Evolutionary conservation across 2,113 vertebrate species (phyloP).

Genomic region (Calonectris borealis): DNA sequence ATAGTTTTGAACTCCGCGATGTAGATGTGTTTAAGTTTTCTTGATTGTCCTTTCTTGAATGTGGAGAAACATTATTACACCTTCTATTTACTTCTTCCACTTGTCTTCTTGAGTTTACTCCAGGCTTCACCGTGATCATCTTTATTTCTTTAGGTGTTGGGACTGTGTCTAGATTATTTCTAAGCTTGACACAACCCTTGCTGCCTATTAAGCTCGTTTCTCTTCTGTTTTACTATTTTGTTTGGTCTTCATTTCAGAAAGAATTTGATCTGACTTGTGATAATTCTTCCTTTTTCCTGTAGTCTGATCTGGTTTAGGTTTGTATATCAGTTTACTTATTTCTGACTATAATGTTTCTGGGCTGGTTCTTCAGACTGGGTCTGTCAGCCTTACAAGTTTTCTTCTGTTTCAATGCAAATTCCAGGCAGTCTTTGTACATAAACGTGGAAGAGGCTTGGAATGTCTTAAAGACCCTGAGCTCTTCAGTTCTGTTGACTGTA

Average conservation of each 20-base stretch:
- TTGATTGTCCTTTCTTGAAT: not conserved
- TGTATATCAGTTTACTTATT: not conserved
- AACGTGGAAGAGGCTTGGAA: not conserved
- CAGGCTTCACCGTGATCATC: not conserved
- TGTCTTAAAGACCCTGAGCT: not conserved
- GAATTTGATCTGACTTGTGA: not conserved
- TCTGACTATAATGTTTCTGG: not conserved
- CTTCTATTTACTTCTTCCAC: not conserved
- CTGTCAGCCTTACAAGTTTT: not conserved
- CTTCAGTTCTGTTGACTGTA: not conserved
- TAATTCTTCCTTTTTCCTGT: not conserved
- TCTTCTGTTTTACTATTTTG: not conserved
- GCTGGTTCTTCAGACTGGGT: not conserved
- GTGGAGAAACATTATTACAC: not conserved
- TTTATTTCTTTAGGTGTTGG: not conserved
- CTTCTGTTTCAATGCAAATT: not conserved
- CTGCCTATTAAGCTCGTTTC: not conserved
- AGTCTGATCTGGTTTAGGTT: not conserved
- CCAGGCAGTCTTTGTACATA: not conserved
- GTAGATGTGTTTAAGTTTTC: not conserved
- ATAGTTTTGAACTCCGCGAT: not conserved
- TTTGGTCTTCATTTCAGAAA: not conserved
- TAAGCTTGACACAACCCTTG: not conserved
- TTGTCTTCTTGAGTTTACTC: not conserved
- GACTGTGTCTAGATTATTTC: not conserved